Conservation (phyloP, 2,888 invertebrate genomes). For the Hydraecia micacea region DNA sequence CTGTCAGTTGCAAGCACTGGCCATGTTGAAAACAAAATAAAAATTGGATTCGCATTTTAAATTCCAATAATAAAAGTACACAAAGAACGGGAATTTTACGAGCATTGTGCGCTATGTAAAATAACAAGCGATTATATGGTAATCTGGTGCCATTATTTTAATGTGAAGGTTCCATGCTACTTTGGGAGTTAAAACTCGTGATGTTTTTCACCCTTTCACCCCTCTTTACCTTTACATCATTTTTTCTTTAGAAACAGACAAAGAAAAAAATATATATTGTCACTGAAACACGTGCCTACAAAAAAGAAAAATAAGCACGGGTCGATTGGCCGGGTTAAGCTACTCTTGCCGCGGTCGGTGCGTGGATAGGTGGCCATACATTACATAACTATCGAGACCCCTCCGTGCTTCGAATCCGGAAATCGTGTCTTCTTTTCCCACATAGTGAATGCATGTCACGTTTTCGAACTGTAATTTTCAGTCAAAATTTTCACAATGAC, state of each 20-base stretch:
- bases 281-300: background rate
- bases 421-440: background rate
- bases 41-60: conserved; percentile 52
- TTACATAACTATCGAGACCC: background rate
- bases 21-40: conserved; percentile 36
- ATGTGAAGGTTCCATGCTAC: conserved; percentile 30
- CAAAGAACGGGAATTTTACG: conserved; percentile 41
- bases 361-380: background rate
- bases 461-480: background rate
- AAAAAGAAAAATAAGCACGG: background rate
- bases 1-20: conserved; percentile 18
- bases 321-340: background rate
- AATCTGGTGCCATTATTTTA: conserved; percentile 48
- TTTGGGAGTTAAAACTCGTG: conserved; percentile 10
- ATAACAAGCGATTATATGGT: conserved; percentile 60
- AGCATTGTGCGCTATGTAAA: conserved; percentile 48
- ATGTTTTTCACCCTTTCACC: conserved; percentile 12
- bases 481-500: background rate
- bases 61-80: conserved; percentile 55
- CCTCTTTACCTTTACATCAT: background rate
- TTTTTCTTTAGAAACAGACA: background rate
- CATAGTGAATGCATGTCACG: background rate
- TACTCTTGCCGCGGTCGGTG: background rate
- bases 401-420: too few species aligned
- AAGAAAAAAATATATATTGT: background rate